These are phyloP conservation scores for Homalodisca vitripennis DNA, from an alignment of 1,140 invertebrate species.

Conservation along the genomic window DNA sequence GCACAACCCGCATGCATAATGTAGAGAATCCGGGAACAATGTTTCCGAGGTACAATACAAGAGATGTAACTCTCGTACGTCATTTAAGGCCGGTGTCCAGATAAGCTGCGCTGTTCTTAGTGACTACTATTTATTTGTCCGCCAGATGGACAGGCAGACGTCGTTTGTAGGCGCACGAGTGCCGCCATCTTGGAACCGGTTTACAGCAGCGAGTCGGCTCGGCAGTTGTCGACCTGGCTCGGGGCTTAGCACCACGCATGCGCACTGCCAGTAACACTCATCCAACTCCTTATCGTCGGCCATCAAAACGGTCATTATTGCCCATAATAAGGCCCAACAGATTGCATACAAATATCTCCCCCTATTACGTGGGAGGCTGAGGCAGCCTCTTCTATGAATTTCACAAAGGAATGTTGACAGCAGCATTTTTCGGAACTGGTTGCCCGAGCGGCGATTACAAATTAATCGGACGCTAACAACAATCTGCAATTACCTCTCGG, in stretches of 20 bases:
- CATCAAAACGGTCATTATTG: conserved; percentile 17
- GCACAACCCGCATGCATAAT: too few species aligned
- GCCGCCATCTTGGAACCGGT: conserved; percentile 16
- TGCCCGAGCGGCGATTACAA: too few species aligned
- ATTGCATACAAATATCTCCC: conserved; percentile 11
- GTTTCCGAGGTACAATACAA: conserved; percentile 13
- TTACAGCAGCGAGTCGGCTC: too few species aligned
- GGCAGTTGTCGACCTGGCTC: too few species aligned
- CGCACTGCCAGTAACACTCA: neutral
- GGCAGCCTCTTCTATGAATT: neutral
- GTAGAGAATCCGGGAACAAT: neutral
- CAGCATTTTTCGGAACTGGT: too few species aligned
- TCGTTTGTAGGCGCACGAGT: neutral
- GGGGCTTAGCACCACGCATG: too few species aligned
- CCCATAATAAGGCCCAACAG: neutral
- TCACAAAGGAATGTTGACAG: too few species aligned
- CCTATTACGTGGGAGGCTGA: neutral
- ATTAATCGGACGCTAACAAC: too few species aligned
- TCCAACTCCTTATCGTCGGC: neutral
- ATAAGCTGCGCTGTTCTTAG: neutral
- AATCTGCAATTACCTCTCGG: too few species aligned
- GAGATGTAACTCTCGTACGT: neutral
- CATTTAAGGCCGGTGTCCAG: neutral
- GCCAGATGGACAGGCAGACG: neutral
- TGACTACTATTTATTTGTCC: neutral